These are phyloP conservation scores for Leptinotarsa defecta DNA, from an alignment of 1,140 invertebrate genomes.

Conservation along the genomic window DNA sequence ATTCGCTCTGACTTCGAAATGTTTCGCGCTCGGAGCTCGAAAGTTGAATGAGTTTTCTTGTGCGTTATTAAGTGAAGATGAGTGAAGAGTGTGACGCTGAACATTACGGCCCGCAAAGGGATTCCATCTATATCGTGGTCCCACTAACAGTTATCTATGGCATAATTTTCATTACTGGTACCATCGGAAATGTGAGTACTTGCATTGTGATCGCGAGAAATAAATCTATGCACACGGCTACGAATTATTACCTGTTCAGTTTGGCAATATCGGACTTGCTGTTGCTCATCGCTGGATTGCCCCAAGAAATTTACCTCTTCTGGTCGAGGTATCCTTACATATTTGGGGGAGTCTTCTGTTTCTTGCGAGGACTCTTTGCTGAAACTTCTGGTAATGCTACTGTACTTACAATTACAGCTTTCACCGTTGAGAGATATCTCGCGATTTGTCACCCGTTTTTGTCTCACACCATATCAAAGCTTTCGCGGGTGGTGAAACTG, in stretches of 20 bases:
- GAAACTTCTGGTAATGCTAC: conserved; percentile 90
- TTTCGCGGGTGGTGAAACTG: conserved; percentile 74
- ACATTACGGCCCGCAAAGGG: conserved; percentile 60
- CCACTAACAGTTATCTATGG: conserved; percentile 82
- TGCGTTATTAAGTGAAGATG: conserved; percentile 4
- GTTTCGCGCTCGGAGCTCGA: background rate
- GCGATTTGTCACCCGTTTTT: conserved; percentile 81
- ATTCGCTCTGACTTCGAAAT: background rate
- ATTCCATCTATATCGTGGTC: conserved; percentile 73
- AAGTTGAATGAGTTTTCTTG: background rate
- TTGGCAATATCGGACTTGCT: conserved; percentile 92
- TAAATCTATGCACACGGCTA: conserved; percentile 90
- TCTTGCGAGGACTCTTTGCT: conserved; percentile 73
- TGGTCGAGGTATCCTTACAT: conserved; percentile 86
- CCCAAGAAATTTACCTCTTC: conserved; percentile 84
- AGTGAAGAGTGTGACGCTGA: conserved; percentile 36
- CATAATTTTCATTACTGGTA: conserved; percentile 82
- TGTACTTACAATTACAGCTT: conserved; percentile 88
- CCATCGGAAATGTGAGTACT: conserved; percentile 89
- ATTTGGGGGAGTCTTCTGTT: conserved; percentile 77
- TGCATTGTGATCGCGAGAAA: conserved; percentile 91
- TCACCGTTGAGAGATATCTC: conserved; percentile 84
- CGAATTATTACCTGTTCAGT: conserved; percentile 93
- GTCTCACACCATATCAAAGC: conserved; percentile 83
- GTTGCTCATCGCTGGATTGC: conserved; percentile 78